Evolutionary conservation across 2,888 invertebrate genomes (phyloP).

Genomic region (Drosophila mimetica): DNA sequence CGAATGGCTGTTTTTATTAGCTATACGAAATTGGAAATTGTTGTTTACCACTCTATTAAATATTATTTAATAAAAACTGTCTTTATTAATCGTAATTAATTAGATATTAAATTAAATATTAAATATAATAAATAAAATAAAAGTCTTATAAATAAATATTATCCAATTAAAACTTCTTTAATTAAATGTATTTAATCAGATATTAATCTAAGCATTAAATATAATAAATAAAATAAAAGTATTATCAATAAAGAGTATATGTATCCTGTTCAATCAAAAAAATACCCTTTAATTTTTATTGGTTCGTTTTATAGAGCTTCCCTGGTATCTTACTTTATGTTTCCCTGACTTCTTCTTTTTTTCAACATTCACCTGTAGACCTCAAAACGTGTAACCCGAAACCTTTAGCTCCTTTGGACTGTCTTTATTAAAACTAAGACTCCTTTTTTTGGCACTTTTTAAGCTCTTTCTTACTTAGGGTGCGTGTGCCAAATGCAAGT

Average conservation of each 20-base stretch:
- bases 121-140: background rate
- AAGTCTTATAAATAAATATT: too few relatives aligned
- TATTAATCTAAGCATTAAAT: too few relatives aligned
- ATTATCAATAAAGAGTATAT: too few relatives aligned
- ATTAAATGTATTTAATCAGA: too few relatives aligned
- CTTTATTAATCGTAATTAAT: background rate
- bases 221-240: too few relatives aligned
- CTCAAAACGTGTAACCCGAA: constrained; percentile 12
- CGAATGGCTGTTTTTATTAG: too few relatives aligned
- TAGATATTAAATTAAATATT: too few relatives aligned
- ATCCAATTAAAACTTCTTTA: too few relatives aligned
- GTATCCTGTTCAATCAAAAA: too few relatives aligned
- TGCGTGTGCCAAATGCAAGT: constrained; percentile 38
- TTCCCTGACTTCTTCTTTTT: background rate
- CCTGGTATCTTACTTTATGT: background rate
- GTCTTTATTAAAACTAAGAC: constrained; percentile 18
- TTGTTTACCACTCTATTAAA: too few relatives aligned
- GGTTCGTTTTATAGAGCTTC: background rate
- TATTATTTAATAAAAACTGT: too few relatives aligned
- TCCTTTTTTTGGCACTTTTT: background rate
- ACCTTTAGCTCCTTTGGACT: constrained; percentile 12
- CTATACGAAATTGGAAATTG: too few relatives aligned
- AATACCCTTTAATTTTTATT: background rate
- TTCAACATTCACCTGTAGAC: constrained; percentile 21
- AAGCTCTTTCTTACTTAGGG: constrained; percentile 1